phyloP scores from a whole-genome alignment of 2,113 vertebrate species.

The Pelusios castaneus region DNA sequence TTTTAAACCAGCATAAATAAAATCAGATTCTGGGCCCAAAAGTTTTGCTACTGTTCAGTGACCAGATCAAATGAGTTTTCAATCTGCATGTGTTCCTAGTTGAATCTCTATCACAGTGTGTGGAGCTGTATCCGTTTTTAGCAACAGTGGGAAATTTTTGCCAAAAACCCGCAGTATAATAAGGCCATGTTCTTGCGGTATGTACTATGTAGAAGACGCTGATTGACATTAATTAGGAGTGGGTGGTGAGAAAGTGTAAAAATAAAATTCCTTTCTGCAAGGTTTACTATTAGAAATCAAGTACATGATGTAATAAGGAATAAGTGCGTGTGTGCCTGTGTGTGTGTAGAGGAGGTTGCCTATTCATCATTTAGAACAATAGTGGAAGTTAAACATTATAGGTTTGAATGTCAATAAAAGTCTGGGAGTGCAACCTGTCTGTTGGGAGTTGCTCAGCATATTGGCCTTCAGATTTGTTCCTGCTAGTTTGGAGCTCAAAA shows the following conservation, averaged over 20 bases:
- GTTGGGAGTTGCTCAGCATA: not conserved
- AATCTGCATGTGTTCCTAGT: not conserved
- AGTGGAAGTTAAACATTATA: constrained; percentile 49
- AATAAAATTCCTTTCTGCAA: constrained; percentile 59
- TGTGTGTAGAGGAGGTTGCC: constrained; percentile 12
- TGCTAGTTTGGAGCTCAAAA: constrained; percentile 15
- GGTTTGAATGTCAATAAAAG: constrained; percentile 23
- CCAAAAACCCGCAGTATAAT: not conserved
- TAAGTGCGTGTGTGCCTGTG: not conserved
- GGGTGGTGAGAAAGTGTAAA: constrained; percentile 62
- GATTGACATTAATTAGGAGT: constrained; percentile 75
- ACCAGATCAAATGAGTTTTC: not conserved
- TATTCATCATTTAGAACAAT: constrained; percentile 38
- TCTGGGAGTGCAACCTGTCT: not conserved
- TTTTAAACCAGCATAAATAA: rapidly evolving
- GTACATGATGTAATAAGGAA: constrained; percentile 31
- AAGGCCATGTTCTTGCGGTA: constrained; percentile 43
- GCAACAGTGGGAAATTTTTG: constrained; percentile 46
- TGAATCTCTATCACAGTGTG: not conserved
- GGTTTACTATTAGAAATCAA: constrained; percentile 59
- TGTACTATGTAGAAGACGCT: constrained; percentile 50
- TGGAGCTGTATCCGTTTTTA: not conserved
- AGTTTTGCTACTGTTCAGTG: not conserved
- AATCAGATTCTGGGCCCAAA: rapidly evolving
- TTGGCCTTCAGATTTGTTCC: not conserved